phyloP scores from a whole-genome alignment of 2,888 invertebrate genomes.

The Cryptus viduatorius region DNA sequence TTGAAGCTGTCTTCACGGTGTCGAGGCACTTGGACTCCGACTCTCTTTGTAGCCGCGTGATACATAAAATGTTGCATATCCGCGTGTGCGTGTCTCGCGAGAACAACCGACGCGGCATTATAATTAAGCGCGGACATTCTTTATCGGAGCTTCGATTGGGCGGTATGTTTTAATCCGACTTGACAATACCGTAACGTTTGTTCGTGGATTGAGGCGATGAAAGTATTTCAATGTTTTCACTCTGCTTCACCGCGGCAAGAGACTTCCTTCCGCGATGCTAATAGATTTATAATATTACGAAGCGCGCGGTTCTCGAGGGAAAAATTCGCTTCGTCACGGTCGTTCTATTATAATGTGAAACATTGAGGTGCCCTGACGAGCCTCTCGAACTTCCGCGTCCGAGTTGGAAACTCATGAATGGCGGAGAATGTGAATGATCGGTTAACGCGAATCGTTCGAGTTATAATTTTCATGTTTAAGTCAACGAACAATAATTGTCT shows the following conservation, averaged over 20 bases:
- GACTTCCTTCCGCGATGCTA: conserved; percentile 37
- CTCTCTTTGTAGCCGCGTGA: conserved; percentile 27
- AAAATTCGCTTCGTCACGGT: conserved; percentile 34
- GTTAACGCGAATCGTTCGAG: not conserved
- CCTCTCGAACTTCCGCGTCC: conserved; percentile 17
- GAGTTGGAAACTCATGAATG: not conserved
- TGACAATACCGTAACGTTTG: not conserved
- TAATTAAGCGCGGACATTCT: conserved; percentile 27
- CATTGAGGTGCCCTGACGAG: not conserved
- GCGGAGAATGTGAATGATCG: not conserved
- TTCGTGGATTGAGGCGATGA: conserved; percentile 7
- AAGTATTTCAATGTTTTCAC: conserved; percentile 20
- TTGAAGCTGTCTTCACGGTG: conserved; percentile 8
- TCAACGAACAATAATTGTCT: not conserved
- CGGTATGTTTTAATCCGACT: not conserved
- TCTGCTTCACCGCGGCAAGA: not conserved
- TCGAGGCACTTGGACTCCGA: not conserved
- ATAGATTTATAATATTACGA: conserved; percentile 21
- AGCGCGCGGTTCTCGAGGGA: not conserved
- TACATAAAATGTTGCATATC: conserved; percentile 12
- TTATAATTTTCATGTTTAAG: not conserved
- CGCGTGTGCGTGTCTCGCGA: conserved; percentile 18
- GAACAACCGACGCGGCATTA: conserved; percentile 27
- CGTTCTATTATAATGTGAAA: conserved; percentile 18
- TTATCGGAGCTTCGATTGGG: not conserved